Evolutionary conservation across 2,797 vertebrate genomes (phyloP).

Genomic region (Pipistrellus pygmaeus): DNA sequence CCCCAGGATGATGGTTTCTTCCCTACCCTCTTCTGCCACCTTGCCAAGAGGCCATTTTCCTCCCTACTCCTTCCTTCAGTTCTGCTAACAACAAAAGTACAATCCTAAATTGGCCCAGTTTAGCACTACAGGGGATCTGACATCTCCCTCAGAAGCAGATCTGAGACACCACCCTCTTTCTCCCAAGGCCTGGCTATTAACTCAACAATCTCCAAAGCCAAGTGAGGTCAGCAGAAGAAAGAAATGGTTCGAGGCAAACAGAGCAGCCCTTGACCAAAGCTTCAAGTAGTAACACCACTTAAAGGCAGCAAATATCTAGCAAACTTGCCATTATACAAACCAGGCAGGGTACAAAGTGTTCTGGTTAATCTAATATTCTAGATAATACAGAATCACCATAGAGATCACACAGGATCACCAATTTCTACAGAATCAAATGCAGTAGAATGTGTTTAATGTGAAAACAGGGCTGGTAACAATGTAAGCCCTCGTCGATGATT

Average conservation of each 20-base stretch:
- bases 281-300: constrained; percentile 46
- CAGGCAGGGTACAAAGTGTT: constrained; percentile 52
- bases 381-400: constrained; percentile 62
- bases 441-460: constrained; percentile 65
- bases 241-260: not conserved
- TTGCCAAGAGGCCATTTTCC: constrained; percentile 49
- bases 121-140: constrained; percentile 36
- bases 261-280: constrained; percentile 40
- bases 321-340: constrained; percentile 59
- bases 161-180: constrained; percentile 49
- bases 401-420: constrained; percentile 66
- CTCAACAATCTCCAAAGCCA: constrained; percentile 2
- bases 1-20: not conserved
- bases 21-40: constrained; percentile 25
- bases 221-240: constrained; percentile 49
- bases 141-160: constrained; percentile 45
- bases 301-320: constrained; percentile 49
- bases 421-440: constrained; percentile 74
- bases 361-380: constrained; percentile 71
- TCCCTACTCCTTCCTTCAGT: constrained; percentile 38
- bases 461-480: constrained; percentile 57
- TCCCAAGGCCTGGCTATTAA: constrained; percentile 53
- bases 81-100: constrained; percentile 43
- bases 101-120: constrained; percentile 55
- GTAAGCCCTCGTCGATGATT: constrained; percentile 67